These are phyloP conservation scores for Candidula unifasciata DNA, from an alignment of 2,888 invertebrate genomes.

Conservation along the genomic window DNA sequence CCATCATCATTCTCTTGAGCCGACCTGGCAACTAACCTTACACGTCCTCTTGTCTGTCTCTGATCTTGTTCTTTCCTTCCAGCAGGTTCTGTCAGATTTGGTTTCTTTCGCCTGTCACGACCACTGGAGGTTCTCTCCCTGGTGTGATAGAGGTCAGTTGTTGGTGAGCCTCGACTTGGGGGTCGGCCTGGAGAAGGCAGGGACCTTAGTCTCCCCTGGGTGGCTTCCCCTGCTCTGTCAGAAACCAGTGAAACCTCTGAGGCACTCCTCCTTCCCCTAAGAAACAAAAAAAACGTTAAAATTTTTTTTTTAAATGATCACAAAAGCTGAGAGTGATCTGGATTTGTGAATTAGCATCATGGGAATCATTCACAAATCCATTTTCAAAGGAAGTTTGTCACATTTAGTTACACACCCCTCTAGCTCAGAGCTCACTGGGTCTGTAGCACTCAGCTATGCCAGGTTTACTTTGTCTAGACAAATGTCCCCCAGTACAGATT, in stretches of 20 bases:
- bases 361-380: too few species aligned
- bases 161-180: slow-evolving; percentile 54
- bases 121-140: slow-evolving; percentile 22
- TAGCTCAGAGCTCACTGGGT: too few species aligned
- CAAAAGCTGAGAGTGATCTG: too few species aligned
- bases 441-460: too few species aligned
- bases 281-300: background rate
- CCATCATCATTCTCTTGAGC: background rate
- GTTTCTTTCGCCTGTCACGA: slow-evolving; percentile 7
- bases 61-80: slow-evolving; percentile 15
- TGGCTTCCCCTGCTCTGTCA: background rate
- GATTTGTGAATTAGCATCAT: too few species aligned
- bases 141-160: slow-evolving; percentile 55
- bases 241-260: slow-evolving; percentile 11
- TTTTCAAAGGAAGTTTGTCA: too few species aligned
- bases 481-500: too few species aligned
- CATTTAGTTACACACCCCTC: too few species aligned
- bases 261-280: slow-evolving; percentile 1
- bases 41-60: background rate
- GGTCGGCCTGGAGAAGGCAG: slow-evolving; percentile 53
- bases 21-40: slow-evolving; percentile 3
- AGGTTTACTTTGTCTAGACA: too few species aligned
- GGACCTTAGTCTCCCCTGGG: slow-evolving; percentile 20
- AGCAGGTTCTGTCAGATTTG: background rate
- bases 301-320: background rate